Percentiles rank a stretch among this genome's conserved stretches.
These are phyloP conservation scores for Epinotia brunnichana DNA, from an alignment of 2,888 invertebrate genomes.

Conservation along the genomic window DNA sequence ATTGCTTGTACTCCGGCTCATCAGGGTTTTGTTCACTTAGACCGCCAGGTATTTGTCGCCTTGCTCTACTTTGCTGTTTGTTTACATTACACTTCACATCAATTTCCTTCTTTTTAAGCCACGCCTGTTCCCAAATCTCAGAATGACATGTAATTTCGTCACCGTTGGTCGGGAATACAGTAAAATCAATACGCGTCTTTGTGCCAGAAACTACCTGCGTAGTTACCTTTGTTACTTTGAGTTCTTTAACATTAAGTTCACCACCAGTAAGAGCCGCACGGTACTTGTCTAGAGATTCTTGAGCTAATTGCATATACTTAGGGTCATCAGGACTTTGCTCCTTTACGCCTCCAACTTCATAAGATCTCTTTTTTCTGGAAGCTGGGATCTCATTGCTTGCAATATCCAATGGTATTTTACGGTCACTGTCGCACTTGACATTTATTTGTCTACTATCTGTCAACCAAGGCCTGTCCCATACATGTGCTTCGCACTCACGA, in stretches of 20 bases:
- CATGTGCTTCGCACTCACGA: constrained; percentile 62
- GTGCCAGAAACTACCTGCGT: constrained; percentile 77
- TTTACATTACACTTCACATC: constrained; percentile 25
- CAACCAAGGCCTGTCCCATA: constrained; percentile 85
- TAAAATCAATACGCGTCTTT: constrained; percentile 79
- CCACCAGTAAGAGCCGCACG: constrained; percentile 34
- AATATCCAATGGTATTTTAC: constrained; percentile 7
- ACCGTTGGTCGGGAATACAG: constrained; percentile 73
- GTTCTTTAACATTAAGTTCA: constrained; percentile 1
- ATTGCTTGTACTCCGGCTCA: constrained; percentile 48
- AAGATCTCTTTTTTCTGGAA: constrained; percentile 50
- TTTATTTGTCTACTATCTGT: constrained; percentile 72
- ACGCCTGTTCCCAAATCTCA: constrained; percentile 72
- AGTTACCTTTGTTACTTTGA: constrained; percentile 61
- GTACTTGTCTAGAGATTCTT: constrained; percentile 54
- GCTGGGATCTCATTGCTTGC: constrained; percentile 43
- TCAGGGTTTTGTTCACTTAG: constrained; percentile 29
- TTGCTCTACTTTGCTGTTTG: constrained; percentile 7
- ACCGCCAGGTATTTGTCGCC: constrained; percentile 47
- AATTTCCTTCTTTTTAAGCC: constrained; percentile 60
- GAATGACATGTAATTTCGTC: constrained; percentile 50
- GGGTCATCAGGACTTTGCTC: constrained; percentile 10
- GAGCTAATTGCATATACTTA: constrained; percentile 53
- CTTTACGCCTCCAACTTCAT: not conserved
- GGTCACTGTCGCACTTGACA: constrained; percentile 60